Percentiles rank a stretch among this genome's conserved stretches.
Evolutionary conservation across 2,113 vertebrate species (phyloP).

Genomic region (Aspidoscelis tigris): DNA sequence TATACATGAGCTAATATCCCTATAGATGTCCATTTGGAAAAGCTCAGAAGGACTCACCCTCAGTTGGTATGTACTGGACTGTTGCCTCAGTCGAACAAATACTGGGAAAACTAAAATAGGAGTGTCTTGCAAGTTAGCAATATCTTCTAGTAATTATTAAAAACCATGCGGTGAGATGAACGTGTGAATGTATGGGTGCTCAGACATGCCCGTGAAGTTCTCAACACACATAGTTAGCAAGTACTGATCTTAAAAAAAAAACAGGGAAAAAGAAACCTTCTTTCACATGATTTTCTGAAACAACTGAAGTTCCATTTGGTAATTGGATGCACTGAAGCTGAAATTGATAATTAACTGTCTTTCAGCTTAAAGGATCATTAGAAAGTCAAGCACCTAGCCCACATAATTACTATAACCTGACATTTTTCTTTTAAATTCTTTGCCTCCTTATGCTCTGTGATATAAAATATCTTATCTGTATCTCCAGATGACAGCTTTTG

Average conservation of each 20-base stretch:
- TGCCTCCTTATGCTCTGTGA: conserved; percentile 61
- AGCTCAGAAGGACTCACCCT: not conserved
- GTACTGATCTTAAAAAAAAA: conserved; percentile 22
- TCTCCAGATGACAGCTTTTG: conserved; percentile 65
- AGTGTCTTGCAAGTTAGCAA: conserved; percentile 1
- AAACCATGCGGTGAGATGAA: not conserved
- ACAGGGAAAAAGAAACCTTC: not conserved
- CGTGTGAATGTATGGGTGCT: not conserved
- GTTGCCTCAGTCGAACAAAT: not conserved
- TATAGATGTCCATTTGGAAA: not conserved
- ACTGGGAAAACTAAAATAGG: conserved; percentile 17
- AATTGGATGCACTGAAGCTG: conserved; percentile 83
- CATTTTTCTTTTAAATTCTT: conserved; percentile 73
- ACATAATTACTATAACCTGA: conserved; percentile 76
- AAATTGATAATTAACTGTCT: conserved; percentile 87
- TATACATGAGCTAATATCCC: not conserved
- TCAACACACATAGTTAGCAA: conserved; percentile 31
- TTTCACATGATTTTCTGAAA: conserved; percentile 50
- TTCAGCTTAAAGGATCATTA: conserved; percentile 84
- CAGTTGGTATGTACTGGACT: not conserved
- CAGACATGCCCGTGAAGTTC: conserved; percentile 3
- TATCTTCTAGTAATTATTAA: not conserved
- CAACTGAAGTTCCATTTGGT: conserved; percentile 72
- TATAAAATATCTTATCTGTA: conserved; percentile 68
- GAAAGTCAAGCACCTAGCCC: conserved; percentile 78